phyloP scores from a whole-genome alignment of 2,113 vertebrate species.

The Prionailurus bengalensis region DNA sequence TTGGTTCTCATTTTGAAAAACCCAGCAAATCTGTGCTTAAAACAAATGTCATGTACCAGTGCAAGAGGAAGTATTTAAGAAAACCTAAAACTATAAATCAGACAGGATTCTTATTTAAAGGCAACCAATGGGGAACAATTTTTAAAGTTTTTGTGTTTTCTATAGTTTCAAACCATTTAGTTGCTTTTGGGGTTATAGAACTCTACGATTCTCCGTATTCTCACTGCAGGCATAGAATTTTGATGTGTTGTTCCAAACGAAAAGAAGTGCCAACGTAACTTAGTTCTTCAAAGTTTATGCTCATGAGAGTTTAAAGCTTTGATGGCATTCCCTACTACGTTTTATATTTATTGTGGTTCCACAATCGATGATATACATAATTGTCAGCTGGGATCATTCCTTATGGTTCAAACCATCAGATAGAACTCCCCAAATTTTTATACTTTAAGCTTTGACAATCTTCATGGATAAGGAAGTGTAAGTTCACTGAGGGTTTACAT shows the following conservation, averaged over 20 bases:
- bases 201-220: not conserved
- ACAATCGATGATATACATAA: not conserved
- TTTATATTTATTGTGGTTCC: not conserved
- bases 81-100: not conserved
- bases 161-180: not conserved
- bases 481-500: not conserved
- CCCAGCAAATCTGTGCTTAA: not conserved
- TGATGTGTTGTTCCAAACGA: not conserved
- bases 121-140: not conserved
- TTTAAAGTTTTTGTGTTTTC: not conserved
- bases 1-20: not conserved
- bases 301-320: constrained; percentile 32
- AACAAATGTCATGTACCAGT: not conserved
- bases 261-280: not conserved
- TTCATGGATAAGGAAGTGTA: not conserved
- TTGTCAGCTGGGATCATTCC: not conserved
- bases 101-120: not conserved
- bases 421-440: constrained; percentile 17
- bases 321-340: no score
- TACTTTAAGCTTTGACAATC: not conserved
- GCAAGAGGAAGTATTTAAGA: not conserved
- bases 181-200: not conserved
- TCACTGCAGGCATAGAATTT: not conserved
- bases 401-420: constrained; percentile 22
- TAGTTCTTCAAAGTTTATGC: not conserved